Evolutionary conservation across 1,140 invertebrate species (phyloP), one percentile per base, ranked within the genome.

Genomic region (Rhyzopertha dominica): DNA sequence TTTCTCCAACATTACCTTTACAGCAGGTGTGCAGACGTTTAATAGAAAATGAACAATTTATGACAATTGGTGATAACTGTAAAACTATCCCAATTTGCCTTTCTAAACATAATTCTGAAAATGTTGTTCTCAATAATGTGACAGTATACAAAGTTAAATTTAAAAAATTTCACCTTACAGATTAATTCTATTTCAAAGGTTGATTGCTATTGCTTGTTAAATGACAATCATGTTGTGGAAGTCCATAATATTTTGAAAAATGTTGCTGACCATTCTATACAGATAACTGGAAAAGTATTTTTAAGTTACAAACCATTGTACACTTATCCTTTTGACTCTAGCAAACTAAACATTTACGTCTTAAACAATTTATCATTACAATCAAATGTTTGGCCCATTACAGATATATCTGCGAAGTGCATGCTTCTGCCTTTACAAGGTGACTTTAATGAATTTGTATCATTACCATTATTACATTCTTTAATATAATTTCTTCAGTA

Each of bases 1-100:
- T 26, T 8, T 42, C 37, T 5, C 30, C 39, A 31, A 34, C 31
- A 17, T 12, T 32, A n/a, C 45, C 45, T 16, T 36, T 52, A 18
- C 19, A 40, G 28, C 42, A 50, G 37, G 18, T 50, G 12, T 19
- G 22, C 10, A 22, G 35, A 18, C 14, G 43, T 18, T 37, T 35
- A 16, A 16, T 16, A 17, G 31, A 44, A 30, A 32, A n/a, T 14
- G 10, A 28, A 31, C n/a, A 42, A 10, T 5, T 10, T 12, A 10
- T 5, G 4, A 22, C 20, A n/a, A 30, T 9, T 34, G 8, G n/a
- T 9, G 13, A 12, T 12, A n/a, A 30, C 14, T 16, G 9, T 10
- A 14, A 9, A 12, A 10, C 23, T 32, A 3, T 32, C 16, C 10
- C 17, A 0, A 12, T 24, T 18, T 24, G 12, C 17, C 12, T 18